Evolutionary conservation across 2,888 invertebrate genomes (phyloP), one percentile per base, ranked within the genome.

Genomic region (Caenorhabditis sp.): DNA sequence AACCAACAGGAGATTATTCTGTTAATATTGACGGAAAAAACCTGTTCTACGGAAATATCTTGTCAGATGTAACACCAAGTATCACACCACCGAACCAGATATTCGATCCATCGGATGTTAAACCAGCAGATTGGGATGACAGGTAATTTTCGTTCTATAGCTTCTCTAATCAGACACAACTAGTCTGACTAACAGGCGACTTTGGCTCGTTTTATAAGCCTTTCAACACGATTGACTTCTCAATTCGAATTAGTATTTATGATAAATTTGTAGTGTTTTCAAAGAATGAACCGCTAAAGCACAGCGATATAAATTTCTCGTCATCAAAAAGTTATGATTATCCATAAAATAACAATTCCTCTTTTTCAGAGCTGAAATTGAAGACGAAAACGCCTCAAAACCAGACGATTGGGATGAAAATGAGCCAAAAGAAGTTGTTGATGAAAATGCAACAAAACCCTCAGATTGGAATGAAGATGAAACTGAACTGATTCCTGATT

Each of bases 121-220:
- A 92, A 88, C 99, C 99, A 0, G 92, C 91, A 0, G 93, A 95
- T 87, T 99, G 99, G 99, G 99, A 99, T 89, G 97, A 97, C 85
- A 91, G 95, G 83, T 93, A 93, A 88, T 36, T 36, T 36, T 36
- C 10, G 36, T 93, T 52, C 52, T 4, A 52, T n/a, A n/a, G n/a
- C n/a, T n/a, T n/a, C n/a, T n/a, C n/a, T n/a, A n/a, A n/a, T n/a
- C n/a, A n/a, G n/a, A n/a, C n/a, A n/a, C n/a, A n/a, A n/a, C n/a
- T n/a, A n/a, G n/a, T n/a, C n/a, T n/a, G n/a, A n/a, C n/a, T n/a
- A n/a, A n/a, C n/a, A n/a, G n/a, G n/a, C n/a, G n/a, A n/a, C n/a
- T n/a, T n/a, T n/a, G n/a, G n/a, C n/a, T n/a, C n/a, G n/a, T n/a
- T n/a, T n/a, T n/a, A n/a, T n/a, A n/a, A n/a, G n/a, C n/a, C n/a